Percentiles rank a stretch among this genome's conserved stretches.
phyloP scores from a whole-genome alignment of 1,140 invertebrate species.

The Metopolophium dirhodum region DNA sequence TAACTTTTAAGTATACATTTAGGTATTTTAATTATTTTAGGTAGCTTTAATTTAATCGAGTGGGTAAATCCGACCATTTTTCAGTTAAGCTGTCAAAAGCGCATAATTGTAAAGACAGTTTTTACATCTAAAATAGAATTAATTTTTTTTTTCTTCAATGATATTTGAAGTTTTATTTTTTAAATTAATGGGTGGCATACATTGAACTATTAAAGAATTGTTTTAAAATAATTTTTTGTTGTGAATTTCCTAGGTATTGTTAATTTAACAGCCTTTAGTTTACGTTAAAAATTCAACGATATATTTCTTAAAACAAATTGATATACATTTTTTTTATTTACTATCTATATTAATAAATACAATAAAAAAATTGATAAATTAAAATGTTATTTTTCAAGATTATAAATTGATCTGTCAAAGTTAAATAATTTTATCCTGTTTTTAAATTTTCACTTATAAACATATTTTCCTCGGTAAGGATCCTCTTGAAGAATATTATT shows the following conservation, averaged over 20 bases:
- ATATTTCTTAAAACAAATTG: neutral
- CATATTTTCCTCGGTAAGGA: neutral
- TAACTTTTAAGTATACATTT: neutral
- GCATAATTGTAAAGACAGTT: neutral
- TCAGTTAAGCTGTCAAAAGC: neutral
- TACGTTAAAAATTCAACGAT: neutral
- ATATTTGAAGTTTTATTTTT: neutral
- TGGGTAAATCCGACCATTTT: neutral
- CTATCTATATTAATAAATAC: no score
- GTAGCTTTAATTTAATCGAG: neutral
- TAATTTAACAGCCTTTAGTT: neutral
- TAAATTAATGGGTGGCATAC: neutral
- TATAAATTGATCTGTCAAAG: neutral
- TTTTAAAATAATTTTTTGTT: neutral
- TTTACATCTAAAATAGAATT: neutral
- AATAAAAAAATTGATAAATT: neutral
- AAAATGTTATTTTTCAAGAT: neutral
- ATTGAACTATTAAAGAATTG: neutral
- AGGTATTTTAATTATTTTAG: neutral
- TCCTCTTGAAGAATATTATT: neutral
- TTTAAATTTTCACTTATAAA: neutral
- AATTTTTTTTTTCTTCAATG: neutral
- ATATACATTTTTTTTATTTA: neutral
- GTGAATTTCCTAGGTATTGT: neutral
- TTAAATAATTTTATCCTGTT: neutral